Evolutionary conservation across 2,797 vertebrate species (phyloP), one percentile per base, ranked within the genome.

Genomic region (Percopsis omiscomaycus): DNA sequence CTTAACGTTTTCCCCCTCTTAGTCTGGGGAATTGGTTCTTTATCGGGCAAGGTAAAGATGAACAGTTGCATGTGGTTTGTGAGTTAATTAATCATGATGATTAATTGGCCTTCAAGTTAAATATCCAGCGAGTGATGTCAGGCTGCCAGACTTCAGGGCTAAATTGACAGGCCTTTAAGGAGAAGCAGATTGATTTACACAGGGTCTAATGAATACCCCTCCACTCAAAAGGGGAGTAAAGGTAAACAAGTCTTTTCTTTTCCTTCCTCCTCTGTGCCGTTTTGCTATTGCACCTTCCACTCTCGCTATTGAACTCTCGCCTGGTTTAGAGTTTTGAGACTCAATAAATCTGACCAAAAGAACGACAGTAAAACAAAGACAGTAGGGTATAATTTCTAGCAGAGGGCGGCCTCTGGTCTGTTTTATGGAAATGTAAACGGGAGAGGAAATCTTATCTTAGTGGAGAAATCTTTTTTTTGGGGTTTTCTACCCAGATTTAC

Each of bases 101-200:
- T 93, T 93, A 92, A 94, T 94, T 92, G 89, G 90, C 90, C 92
- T 93, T 94, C 91, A 92, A 88, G 89, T 92, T 91, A 91, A 92
- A 92, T 93, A 92, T 93, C 90, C 92, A 91, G 88, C 91, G 89
- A 92, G 91, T 81, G 89, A 91, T 90, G 88, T 91, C 91, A 92
- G 89, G 79, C 89, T 91, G 90, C 91, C 92, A 93, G 88, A 84
- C 87, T 85, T 92, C 91, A 88, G 84, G 84, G 71, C 83, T 89
- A 89, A 92, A 93, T 91, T 91, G 92, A 93, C 92, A 89, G 89
- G 86, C 86, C 92, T 93, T 92, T 93, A 91, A 90, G 90, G 84
- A 90, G 86, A 90, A 88, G 89, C 92, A 92, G 92, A 92, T 92
- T 92, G 92, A 93, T 93, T 93, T 92, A 92, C 90, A 91, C 88